Percentiles rank a stretch among this genome's conserved stretches.
Conservation (phyloP, 2,888 invertebrate genomes). For the Andrena flavipes region DNA sequence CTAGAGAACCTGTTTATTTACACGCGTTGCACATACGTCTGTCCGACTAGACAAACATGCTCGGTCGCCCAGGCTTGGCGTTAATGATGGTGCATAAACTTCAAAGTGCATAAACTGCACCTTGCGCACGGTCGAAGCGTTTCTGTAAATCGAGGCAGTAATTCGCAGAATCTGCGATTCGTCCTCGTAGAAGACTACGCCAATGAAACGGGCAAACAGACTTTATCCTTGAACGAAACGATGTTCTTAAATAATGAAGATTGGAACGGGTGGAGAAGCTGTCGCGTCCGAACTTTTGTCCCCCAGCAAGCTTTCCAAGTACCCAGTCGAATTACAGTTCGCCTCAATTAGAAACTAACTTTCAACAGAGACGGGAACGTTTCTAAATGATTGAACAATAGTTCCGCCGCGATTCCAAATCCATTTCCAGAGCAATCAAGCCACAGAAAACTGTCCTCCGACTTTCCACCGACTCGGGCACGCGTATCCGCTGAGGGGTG, state of each 20-base stretch:
- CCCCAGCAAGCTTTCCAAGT: not conserved
- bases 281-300: not conserved
- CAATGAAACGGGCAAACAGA: constrained; percentile 13
- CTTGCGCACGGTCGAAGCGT: not conserved
- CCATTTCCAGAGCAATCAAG: constrained; percentile 13
- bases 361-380: not conserved
- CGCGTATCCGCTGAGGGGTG: not conserved
- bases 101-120: not conserved
- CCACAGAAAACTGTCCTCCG: not conserved
- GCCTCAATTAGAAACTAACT: not conserved
- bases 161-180: not conserved
- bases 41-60: not conserved
- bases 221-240: not conserved
- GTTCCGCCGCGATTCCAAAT: constrained; percentile 8
- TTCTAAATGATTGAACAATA: not conserved
- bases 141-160: not conserved
- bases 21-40: not conserved
- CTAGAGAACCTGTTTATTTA: constrained; percentile 25
- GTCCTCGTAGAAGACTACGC: not conserved
- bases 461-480: too few species aligned
- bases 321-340: not conserved
- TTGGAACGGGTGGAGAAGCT: constrained; percentile 8
- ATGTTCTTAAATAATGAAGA: constrained; percentile 13
- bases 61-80: not conserved
- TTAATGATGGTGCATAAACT: constrained; percentile 23